Evolutionary conservation across 2,888 invertebrate genomes (phyloP).

Genomic region (Enchytraeus crypticus): DNA sequence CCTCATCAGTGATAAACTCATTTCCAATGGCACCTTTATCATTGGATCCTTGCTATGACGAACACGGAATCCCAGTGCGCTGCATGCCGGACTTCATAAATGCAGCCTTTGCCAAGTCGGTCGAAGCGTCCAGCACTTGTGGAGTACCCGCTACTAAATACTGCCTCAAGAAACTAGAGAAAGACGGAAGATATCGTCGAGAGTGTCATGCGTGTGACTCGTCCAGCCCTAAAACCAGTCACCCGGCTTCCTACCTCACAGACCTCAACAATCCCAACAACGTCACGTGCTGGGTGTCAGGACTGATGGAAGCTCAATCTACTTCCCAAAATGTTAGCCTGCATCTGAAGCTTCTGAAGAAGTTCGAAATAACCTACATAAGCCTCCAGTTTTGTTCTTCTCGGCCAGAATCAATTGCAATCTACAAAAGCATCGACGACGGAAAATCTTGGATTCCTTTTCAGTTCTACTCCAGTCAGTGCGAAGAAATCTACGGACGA

Average conservation of each 20-base stretch:
- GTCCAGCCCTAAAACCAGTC: conserved; percentile 61
- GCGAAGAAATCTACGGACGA: conserved; percentile 79
- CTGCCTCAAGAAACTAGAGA: conserved; percentile 5
- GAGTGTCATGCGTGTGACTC: conserved; percentile 87
- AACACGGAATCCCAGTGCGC: conserved; percentile 60
- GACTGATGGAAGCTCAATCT: conserved; percentile 46
- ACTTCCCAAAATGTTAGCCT: conserved; percentile 95
- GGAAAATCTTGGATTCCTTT: conserved; percentile 58
- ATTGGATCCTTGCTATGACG: conserved; percentile 89
- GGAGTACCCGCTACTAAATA: conserved; percentile 52
- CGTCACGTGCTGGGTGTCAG: conserved; percentile 92
- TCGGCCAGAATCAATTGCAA: conserved; percentile 90
- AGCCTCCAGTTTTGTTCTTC: conserved; percentile 87
- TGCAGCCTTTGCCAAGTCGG: conserved; percentile 85
- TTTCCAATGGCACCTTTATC: too few relatives aligned
- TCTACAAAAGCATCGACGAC: conserved; percentile 61
- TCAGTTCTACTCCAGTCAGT: conserved; percentile 67
- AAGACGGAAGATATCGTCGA: too few relatives aligned
- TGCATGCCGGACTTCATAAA: conserved; percentile 98
- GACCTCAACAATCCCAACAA: conserved; percentile 95
- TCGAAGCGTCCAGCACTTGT: conserved; percentile 73
- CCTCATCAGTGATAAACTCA: too few relatives aligned
- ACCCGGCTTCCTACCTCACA: conserved; percentile 73
- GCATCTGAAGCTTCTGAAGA: conserved; percentile 79
- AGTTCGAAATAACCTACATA: conserved; percentile 94